Conservation (phyloP, 23 tunicate genomes). For the Clavelina lepadiformis region DNA sequence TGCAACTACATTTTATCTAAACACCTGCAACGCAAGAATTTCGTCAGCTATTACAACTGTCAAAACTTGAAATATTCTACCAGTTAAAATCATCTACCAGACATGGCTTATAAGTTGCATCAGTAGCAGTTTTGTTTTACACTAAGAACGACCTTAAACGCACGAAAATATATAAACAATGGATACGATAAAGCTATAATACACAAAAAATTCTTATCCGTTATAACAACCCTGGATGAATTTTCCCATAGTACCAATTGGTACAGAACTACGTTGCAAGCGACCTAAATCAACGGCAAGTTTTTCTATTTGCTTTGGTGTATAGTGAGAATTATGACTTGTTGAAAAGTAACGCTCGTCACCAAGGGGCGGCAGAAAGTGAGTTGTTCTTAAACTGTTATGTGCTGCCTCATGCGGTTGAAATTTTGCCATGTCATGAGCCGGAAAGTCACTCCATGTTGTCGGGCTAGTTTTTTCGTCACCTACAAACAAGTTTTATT, state of each 20-base stretch:
- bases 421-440: slow-evolving; percentile 21
- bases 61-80: no score
- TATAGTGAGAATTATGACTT: slow-evolving; percentile 51
- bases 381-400: slow-evolving; percentile 53
- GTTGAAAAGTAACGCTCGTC: slow-evolving; percentile 55
- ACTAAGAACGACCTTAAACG: no score
- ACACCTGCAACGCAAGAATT: no score
- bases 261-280: slow-evolving; percentile 59
- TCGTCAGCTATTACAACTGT: no score
- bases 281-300: slow-evolving; percentile 33
- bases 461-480: slow-evolving; percentile 19
- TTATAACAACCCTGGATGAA: slow-evolving; percentile 67
- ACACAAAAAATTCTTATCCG: no score
- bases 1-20: no score
- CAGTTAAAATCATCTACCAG: no score
- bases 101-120: no score
- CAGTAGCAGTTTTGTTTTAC: no score
- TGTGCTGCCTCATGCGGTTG: slow-evolving; percentile 22
- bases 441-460: slow-evolving; percentile 55
- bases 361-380: slow-evolving; percentile 61
- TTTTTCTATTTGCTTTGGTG: slow-evolving; percentile 40
- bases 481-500: slow-evolving; percentile 2
- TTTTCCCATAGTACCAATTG: slow-evolving; percentile 76
- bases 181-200: no score
- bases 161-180: no score